These are phyloP conservation scores for Cetoscarus ocellatus DNA, from an alignment of 2,797 vertebrate species.

Conservation along the genomic window DNA sequence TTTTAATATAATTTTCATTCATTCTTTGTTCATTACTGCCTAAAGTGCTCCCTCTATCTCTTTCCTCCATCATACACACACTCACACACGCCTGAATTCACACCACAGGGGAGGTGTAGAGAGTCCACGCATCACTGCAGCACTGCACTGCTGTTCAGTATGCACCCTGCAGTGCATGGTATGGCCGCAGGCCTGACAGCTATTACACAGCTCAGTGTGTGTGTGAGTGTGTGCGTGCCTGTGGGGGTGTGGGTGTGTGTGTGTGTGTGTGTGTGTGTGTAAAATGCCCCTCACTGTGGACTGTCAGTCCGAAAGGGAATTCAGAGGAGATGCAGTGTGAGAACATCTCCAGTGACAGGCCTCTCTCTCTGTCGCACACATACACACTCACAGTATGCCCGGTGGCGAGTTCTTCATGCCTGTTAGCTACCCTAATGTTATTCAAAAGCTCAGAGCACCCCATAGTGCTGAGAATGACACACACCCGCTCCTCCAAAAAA, in stretches of 20 bases:
- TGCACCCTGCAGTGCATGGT: slow-evolving; percentile 71
- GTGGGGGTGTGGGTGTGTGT: slow-evolving; percentile 34
- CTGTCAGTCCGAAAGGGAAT: slow-evolving; percentile 58
- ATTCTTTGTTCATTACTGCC: slow-evolving; percentile 23
- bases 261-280: slow-evolving; percentile 43
- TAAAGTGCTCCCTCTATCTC: slow-evolving; percentile 6
- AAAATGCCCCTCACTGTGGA: slow-evolving; percentile 57
- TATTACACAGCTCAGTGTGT: slow-evolving; percentile 65
- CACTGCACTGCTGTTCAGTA: slow-evolving; percentile 72
- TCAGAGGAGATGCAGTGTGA: slow-evolving; percentile 57
- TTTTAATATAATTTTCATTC: slow-evolving; percentile 13
- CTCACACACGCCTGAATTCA: slow-evolving; percentile 30
- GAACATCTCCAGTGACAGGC: slow-evolving; percentile 66
- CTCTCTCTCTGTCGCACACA: not conserved
- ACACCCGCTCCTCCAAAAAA: slow-evolving; percentile 37
- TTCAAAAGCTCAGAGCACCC: slow-evolving; percentile 54
- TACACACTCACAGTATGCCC: slow-evolving; percentile 23
- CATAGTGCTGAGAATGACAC: slow-evolving; percentile 36
- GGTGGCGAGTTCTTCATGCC: slow-evolving; percentile 59
- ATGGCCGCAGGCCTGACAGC: slow-evolving; percentile 73
- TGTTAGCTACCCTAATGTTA: slow-evolving; percentile 64
- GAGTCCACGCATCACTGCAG: slow-evolving; percentile 72
- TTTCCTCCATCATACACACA: slow-evolving; percentile 2
- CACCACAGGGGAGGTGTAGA: slow-evolving; percentile 54
- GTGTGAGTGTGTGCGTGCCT: slow-evolving; percentile 33